These are phyloP conservation scores for Enteromius radiatus DNA, from an alignment of 2,797 vertebrate genomes.

Conservation along the genomic window DNA sequence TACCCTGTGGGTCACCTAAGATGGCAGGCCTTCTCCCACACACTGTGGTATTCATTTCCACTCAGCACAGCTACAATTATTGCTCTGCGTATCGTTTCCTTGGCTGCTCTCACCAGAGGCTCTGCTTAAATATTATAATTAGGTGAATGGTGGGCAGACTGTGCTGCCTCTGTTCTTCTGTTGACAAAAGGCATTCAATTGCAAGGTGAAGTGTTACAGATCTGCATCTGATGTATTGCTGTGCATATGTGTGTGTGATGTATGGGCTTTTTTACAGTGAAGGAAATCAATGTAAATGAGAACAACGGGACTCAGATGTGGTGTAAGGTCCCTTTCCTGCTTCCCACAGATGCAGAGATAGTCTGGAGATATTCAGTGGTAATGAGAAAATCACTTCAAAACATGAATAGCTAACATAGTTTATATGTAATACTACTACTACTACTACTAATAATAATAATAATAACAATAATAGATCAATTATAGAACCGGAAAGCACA, in stretches of 20 bases:
- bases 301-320: conserved; percentile 75
- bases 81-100: conserved; percentile 75
- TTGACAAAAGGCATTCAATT: conserved; percentile 47
- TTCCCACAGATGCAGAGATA: conserved; percentile 72
- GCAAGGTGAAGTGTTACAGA: conserved; percentile 49
- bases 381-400: not conserved
- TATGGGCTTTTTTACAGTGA: conserved; percentile 70
- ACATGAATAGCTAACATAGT: not conserved
- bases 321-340: conserved; percentile 76
- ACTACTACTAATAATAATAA: too few species aligned
- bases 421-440: too few species aligned
- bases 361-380: conserved; percentile 79
- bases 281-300: conserved; percentile 74
- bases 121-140: conserved; percentile 76
- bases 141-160: conserved; percentile 68
- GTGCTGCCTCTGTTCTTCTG: conserved; percentile 59
- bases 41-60: conserved; percentile 73
- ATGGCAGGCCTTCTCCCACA: conserved; percentile 77
- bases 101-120: conserved; percentile 72
- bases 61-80: conserved; percentile 69
- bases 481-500: too few species aligned
- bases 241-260: conserved; percentile 36
- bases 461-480: too few species aligned
- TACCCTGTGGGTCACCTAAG: conserved; percentile 72
- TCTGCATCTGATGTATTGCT: conserved; percentile 45